phyloP scores from a whole-genome alignment of 2,113 vertebrate species.

The Myiozetetes cayanensis region DNA sequence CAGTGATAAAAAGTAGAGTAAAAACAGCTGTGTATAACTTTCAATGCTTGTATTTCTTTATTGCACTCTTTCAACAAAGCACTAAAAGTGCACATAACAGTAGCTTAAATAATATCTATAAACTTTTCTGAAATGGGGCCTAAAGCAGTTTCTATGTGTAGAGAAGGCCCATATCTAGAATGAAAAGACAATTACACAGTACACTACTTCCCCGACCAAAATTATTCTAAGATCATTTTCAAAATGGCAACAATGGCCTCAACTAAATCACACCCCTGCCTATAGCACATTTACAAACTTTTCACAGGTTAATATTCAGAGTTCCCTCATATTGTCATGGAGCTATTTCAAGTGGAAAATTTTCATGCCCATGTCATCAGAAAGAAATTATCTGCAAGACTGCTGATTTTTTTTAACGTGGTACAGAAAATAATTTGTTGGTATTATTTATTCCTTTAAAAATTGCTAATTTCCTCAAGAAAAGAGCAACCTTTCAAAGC shows the following conservation, averaged over 20 bases:
- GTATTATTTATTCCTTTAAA: neutral
- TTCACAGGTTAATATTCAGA: neutral
- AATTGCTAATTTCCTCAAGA: neutral
- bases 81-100: neutral
- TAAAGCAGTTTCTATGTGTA: neutral
- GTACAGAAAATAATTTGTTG: neutral
- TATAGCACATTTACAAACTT: neutral
- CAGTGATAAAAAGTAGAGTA: neutral
- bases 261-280: neutral
- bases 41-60: neutral
- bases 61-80: neutral
- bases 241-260: neutral
- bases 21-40: neutral
- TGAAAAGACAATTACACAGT: neutral
- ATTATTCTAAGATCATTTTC: neutral
- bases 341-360: neutral
- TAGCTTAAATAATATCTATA: neutral
- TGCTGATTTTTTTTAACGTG: neutral
- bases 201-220: neutral
- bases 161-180: neutral
- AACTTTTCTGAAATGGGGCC: neutral
- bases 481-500: neutral
- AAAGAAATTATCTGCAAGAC: neutral
- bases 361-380: neutral
- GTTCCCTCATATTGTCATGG: neutral